Evolutionary conservation across 2,797 vertebrate genomes (phyloP).

Genomic region (Melanotaenia nigrans): DNA sequence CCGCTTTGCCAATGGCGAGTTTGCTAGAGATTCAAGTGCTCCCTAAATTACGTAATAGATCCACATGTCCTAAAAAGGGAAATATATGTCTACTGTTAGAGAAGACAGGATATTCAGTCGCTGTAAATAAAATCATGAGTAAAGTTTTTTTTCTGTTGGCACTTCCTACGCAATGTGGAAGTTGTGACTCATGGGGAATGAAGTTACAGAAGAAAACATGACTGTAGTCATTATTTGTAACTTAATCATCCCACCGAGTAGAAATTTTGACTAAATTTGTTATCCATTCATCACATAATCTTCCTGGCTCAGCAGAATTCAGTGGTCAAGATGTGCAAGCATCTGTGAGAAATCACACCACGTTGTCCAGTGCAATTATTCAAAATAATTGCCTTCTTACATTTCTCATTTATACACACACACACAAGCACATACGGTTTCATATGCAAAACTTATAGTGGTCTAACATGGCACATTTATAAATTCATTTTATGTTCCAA

Average conservation of each 20-base stretch:
- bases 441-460: neutral
- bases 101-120: constrained; percentile 64
- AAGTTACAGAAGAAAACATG: constrained; percentile 5
- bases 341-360: neutral
- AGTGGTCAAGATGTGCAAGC: neutral
- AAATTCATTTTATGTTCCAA: constrained; percentile 42
- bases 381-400: no score
- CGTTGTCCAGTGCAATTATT: neutral
- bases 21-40: constrained; percentile 74
- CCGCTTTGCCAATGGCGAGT: constrained; percentile 56
- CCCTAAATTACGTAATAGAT: constrained; percentile 86
- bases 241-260: neutral
- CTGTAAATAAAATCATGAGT: constrained; percentile 44
- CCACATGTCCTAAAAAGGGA: constrained; percentile 91
- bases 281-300: neutral
- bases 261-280: neutral
- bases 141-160: constrained; percentile 15
- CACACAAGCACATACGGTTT: no score
- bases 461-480: constrained; percentile 28
- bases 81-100: constrained; percentile 72
- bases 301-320: neutral
- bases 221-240: neutral
- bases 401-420: neutral
- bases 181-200: neutral
- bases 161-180: neutral